Base-by-base conservation (phyloP, 2,888 invertebrate species). In the Hipparchia semele region DNA sequence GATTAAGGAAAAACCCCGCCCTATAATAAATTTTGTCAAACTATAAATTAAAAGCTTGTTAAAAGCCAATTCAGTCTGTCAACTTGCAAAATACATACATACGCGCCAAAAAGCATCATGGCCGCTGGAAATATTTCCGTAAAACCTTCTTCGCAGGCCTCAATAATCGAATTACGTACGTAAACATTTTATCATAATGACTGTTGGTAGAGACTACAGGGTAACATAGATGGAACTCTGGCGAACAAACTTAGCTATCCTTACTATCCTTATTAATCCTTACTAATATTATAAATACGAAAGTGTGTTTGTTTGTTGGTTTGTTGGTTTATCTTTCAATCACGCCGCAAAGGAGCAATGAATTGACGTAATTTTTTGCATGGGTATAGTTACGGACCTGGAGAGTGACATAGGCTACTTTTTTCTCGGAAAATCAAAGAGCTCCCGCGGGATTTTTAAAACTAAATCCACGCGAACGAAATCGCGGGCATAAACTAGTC, bases 111-210 rank as follows among this genome's bases (percentile, higher is more conserved):
- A 39, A 72, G 46, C n/a, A 68, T 64, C 61, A 62, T 68, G 67
- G 67, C 54, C 46, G 67, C 56, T 67, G 46, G 61, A 68, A 33
- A 23, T 23, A 10, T 71, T 65, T 39, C 66, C 68, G 71, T 53
- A 60, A 69, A 68, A 61, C 51, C 68, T 13, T 71, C 65, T 71
- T 66, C 75, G 62, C 79, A 75, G 82, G 76, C 83, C 82, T 82
- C 87, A 86, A 89, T 91, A 91, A 91, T 90, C 89, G 83, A 91
- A 91, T 91, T 91, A 91, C 80, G 84, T 86, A 89, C 85, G 89
- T 84, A 90, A 91, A 90, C 90, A 90, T 90, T 87, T 85, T 86
- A 87, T 86, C 84, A 87, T 89, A 89, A 88, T 87, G 77, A 80
- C 80, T 83, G 80, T 53, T 23, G 10, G 10, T 6, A 53, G 9